Base-by-base conservation (phyloP, 2,797 vertebrate genomes). In the Acanthis flammea region DNA sequence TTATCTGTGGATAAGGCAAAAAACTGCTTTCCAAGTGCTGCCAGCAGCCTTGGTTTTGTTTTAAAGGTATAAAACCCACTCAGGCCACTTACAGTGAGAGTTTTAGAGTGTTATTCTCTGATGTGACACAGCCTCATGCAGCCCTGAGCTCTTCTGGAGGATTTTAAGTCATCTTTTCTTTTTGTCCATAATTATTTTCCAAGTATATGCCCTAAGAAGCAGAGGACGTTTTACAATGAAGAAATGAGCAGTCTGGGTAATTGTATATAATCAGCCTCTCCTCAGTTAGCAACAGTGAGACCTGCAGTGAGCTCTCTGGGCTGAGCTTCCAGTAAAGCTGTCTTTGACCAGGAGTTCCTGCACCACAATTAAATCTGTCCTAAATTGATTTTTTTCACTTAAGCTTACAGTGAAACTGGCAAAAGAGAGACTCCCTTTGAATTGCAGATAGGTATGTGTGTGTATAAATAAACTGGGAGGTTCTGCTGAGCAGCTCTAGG, bases 221-320 rank as follows among this genome's bases (percentile, higher is more conserved):
- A 78, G 79, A 72, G 73, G 41, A 42, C 44, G 2, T 80, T 89
- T 77, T 81, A 88, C 89, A 93, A 92, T 84, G 87, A 87, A 96
- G 94, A 96, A 97, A 96, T 96, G 57, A 97, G 94, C 96, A 96
- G 91, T 93, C 94, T 94, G 54, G 33, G 70, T 96, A 96, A 97
- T 96, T 97, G 96, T 95, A 96, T 96, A 86, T 96, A 96, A 97
- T 97, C 94, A 96, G 13, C 70, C 35, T 86, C 89, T 96, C 94
- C 94, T 90, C 94, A 95, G 57, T 96, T 95, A 97, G 96, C 95
- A 94, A 90, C 92, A 91, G 54, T 6, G 79, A 86, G 91, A 72
- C 51, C 89, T 95, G 91, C 85, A 93, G 75, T 55, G 62, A 86
- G 44, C 66, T 92, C 71, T 93, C 90, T 78, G 91, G 91, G 91